Evolutionary conservation across 2,113 vertebrate genomes (phyloP), one percentile per base, ranked within the genome.

Genomic region (Ciconia stormi): DNA sequence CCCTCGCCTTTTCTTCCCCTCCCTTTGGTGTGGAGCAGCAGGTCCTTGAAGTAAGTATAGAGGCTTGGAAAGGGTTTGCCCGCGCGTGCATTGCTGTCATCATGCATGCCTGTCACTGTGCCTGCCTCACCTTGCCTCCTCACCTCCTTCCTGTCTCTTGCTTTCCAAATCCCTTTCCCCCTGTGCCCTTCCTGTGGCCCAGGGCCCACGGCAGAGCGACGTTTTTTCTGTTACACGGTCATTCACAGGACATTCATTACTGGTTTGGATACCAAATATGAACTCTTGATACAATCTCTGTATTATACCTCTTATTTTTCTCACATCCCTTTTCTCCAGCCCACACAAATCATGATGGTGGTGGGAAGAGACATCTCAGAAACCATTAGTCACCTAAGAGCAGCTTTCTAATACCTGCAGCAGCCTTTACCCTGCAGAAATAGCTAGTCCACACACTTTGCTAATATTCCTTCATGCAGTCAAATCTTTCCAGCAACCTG

Each of bases 1-100:
- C 97, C 95, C 97, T 95, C 23, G 82, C 92, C 91, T 95, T 97
- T 96, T 94, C 90, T 82, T 94, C 82, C 96, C 94, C 77, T 88
- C 91, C 96, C 91, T 65, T 97, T 87, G 97, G 86, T 97, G 93
- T 92, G 98, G 99, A 99, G 99, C 99, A 99, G 99, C 99, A 99
- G 98, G 99, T 99, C 96, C 98, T 99, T 95, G 99, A 99, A 99
- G 99, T 99, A 99, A 99, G 99, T 99, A 98, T 66, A 59, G 93
- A 82, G 87, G 71, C 92, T 89, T 50, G 14, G 34, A 88, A 82
- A 86, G 95, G 74, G 70, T 96, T 78, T 92, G 91, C 96, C 88
- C 61, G 90, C 47, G 26, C 4, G 13, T 95, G 36, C 86, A 46
- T 95, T 0, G 0, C 70, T 80, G 47, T 95, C 13, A 20, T 50